Base-by-base conservation (phyloP, 2,113 vertebrate genomes). In the Pluvianellus socialis region DNA sequence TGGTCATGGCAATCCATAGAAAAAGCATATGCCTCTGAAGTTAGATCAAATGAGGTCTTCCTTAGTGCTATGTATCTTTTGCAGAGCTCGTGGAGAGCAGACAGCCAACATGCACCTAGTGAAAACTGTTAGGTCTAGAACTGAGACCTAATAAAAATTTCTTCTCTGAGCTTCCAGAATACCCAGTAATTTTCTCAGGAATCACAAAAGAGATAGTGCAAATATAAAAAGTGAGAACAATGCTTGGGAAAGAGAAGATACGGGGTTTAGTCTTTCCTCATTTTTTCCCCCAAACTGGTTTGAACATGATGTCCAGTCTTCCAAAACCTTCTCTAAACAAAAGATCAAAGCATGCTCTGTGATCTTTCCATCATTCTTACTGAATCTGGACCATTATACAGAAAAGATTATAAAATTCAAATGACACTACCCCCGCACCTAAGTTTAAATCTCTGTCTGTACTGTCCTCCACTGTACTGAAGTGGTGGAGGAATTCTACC, bases 341-440 rank as follows among this genome's bases (percentile, higher is more conserved):
- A 47, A 90, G 14, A 49, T 53, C 72, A 79, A 71, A 58, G 15
- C 8, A 40, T 20, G 4, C 4, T 62, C 14, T 62, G 33, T 24
- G 35, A 71, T 30, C 5, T 58, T 77, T 75, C 47, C 42, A 52
- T 62, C 3, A 16, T 67, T 86, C 30, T 66, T 58, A 62, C 38
- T 33, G n/a, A 82, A 74, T 77, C 14, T 77, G 50, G 40, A 10
- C 56, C 18, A 14, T 66, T 50, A 52, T 12, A 23, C 7, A 63
- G 26, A 72, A 68, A 3, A 75, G 16, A n/a, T 44, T 49, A 68
- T 32, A 63, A 89, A 65, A 72, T 63, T 71, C 27, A 53, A 12
- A 9, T 91, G 58, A 50, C 17, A 38, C 2, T 5, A 4, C 1
- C 72, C 30, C 32, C 16, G 40, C 6, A 28, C 5, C 5, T 0